phyloP scores from a whole-genome alignment of 2,113 vertebrate genomes.

The Tachycineta bicolor region DNA sequence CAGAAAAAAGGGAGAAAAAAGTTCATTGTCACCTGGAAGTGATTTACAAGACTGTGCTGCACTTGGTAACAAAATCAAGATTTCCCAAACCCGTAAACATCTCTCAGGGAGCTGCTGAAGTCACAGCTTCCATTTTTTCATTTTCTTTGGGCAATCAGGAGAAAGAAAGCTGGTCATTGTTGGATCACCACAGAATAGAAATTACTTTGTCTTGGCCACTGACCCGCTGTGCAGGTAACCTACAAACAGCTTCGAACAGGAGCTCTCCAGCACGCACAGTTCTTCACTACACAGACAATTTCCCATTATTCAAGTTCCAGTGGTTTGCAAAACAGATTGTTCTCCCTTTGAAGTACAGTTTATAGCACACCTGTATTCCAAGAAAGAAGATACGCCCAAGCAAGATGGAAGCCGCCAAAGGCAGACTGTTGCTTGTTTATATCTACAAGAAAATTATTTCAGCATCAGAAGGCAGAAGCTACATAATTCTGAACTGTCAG shows the following conservation, averaged over 20 bases:
- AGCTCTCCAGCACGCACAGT: neutral
- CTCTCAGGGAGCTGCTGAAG: slow-evolving; percentile 20
- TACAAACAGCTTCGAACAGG: neutral
- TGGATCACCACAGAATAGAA: neutral
- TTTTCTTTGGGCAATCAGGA: neutral
- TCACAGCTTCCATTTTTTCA: neutral
- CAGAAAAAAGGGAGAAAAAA: neutral
- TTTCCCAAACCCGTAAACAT: slow-evolving; percentile 54
- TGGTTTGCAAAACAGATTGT: neutral
- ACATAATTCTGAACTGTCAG: neutral
- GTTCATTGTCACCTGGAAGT: slow-evolving; percentile 4
- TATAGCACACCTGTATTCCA: neutral
- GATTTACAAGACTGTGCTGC: slow-evolving; percentile 23
- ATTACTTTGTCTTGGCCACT: neutral
- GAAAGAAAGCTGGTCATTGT: neutral
- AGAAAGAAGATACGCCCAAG: neutral
- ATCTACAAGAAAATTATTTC: neutral
- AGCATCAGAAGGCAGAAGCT: neutral
- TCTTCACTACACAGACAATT: neutral
- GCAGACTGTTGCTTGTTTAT: neutral
- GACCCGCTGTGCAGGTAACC: neutral
- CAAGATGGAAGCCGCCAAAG: neutral
- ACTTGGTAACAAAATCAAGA: slow-evolving; percentile 18
- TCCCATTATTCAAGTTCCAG: neutral
- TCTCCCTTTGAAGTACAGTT: neutral